Percentiles rank a stretch among this genome's conserved stretches.
Conservation (phyloP, 2,797 vertebrate species). For the Otolemur crassicaudatus region DNA sequence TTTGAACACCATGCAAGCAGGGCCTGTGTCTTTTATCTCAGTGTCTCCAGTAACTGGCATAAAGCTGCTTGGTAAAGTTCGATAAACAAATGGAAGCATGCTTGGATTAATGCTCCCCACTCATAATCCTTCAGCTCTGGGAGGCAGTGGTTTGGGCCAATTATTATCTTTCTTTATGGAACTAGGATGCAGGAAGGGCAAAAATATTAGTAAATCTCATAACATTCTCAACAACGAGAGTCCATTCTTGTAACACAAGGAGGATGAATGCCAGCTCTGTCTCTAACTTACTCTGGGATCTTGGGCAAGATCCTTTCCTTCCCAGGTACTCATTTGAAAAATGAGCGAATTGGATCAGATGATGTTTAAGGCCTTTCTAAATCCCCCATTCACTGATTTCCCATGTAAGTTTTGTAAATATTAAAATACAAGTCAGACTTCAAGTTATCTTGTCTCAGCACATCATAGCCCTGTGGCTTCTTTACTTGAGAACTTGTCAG, state of each 20-base stretch:
- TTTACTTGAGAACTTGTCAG: not conserved
- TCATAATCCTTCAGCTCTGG: not conserved
- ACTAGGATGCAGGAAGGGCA: not conserved
- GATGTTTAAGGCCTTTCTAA: not conserved
- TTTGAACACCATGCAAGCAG: not conserved
- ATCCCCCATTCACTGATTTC: not conserved
- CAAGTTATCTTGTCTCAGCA: not conserved
- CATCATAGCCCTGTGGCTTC: not conserved
- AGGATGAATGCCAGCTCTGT: not conserved
- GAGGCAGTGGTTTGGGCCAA: not conserved
- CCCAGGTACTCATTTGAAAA: not conserved
- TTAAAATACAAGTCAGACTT: conserved; percentile 33
- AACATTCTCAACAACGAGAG: not conserved
- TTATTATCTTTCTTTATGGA: not conserved
- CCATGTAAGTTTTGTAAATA: not conserved
- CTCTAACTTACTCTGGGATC: not conserved
- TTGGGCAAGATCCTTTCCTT: not conserved
- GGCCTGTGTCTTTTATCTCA: not conserved
- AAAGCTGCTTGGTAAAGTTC: not conserved
- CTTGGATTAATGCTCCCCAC: no score
- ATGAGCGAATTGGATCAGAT: not conserved
- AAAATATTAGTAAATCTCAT: not conserved
- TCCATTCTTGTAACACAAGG: no score
- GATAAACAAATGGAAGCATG: not conserved
- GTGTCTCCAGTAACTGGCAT: not conserved